phyloP scores from a whole-genome alignment of 2,888 invertebrate genomes.

The Epinotia demarniana region DNA sequence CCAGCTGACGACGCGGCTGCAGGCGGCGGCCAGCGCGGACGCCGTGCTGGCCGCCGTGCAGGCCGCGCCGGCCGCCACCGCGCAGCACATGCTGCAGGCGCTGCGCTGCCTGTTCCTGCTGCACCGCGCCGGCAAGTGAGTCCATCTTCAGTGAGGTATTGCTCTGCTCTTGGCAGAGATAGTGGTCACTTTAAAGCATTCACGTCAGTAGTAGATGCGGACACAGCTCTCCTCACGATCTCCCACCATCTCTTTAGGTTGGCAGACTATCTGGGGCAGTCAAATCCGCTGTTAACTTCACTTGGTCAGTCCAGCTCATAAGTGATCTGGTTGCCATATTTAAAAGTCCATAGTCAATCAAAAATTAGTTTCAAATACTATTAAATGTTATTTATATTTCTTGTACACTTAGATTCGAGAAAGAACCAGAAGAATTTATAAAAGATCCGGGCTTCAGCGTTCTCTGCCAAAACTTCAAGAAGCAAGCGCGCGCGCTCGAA shows the following conservation, averaged over 20 bases:
- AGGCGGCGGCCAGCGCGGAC: constrained; percentile 69
- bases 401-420: constrained; percentile 57
- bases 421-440: constrained; percentile 71
- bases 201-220: no score
- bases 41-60: constrained; percentile 79
- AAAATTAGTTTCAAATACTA: background rate
- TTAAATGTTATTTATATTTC: constrained; percentile 1
- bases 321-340: no score
- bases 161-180: no score
- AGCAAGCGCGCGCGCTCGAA: constrained; percentile 81
- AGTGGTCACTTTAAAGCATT: no score
- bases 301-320: no score
- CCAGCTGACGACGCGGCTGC: constrained; percentile 74
- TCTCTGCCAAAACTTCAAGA: constrained; percentile 84
- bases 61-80: constrained; percentile 74
- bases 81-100: constrained; percentile 84
- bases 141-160: constrained; percentile 7
- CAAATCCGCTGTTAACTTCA: no score
- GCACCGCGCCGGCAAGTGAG: constrained; percentile 80
- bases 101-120: constrained; percentile 82
- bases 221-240: no score
- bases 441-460: constrained; percentile 83
- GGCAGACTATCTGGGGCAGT: no score
- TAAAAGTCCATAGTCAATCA: no score
- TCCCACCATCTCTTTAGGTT: no score